Evolutionary conservation across 2,888 invertebrate genomes (phyloP), one percentile per base, ranked within the genome.

Genomic region (Caenorhabditis panamensis): DNA sequence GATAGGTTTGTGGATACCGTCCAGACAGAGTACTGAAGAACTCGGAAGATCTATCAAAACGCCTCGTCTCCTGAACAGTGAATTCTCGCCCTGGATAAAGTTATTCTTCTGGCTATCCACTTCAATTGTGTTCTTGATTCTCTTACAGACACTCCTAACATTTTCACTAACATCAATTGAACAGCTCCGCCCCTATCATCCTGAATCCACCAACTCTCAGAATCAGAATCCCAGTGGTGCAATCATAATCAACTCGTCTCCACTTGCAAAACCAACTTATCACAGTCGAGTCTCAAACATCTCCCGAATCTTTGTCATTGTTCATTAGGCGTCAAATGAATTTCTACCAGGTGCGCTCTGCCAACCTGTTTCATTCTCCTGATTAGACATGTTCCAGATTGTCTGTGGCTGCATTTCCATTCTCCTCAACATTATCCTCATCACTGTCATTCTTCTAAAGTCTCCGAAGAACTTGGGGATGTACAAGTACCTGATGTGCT

Each of bases 401-500:
- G 9, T 56, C 20, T 56, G 56, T 20, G 56, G 28, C 31, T 28
- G 31, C 56, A 26, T 59, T 9, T 69, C 69, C 3, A n/a, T 69
- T 9, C 26, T 49, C 28, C 18, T 61, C 11, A 69, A 71, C 28
- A 28, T n/a, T 16, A 20, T 62, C 4, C 31, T 71, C 2, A 54
- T 61, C 11, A 44, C 37, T 13, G 16, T 71, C n/a, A 62, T 62
- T 5, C 11, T 71, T 0, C 36, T 13, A n/a, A 72, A 72, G 16
- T 71, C 71, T 13, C 71, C 71, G 11, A 62, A 54, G 20, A 61
- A 56, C 6, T 11, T 71, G 11, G 72, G 72, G 16, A 54, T 54
- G 13, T 72, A 72, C 56, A 63, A 58, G 44, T 72, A 63, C 47
- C n/a, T 72, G 8, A 72, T 72, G 72, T 47, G 56, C 37, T 72